These are phyloP conservation scores for Philotrypesis tridentata DNA, from an alignment of 1,140 invertebrate genomes.

Conservation along the genomic window DNA sequence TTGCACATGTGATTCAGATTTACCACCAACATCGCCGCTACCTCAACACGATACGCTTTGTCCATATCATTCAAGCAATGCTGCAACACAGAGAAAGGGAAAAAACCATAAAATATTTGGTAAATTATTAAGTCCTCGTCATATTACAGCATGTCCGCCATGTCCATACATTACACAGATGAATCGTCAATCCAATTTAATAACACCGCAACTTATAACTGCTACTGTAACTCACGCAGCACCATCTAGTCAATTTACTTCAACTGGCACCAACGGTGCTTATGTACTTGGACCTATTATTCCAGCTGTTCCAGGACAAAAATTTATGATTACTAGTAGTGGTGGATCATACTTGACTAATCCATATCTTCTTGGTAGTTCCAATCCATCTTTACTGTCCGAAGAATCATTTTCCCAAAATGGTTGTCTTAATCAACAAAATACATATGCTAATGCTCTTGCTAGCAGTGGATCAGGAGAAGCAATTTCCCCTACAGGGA, in stretches of 20 bases:
- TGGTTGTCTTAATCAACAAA: too few relatives aligned
- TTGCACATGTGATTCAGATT: background rate
- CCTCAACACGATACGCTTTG: background rate
- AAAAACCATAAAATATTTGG: background rate
- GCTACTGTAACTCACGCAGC: background rate
- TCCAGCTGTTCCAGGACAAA: too few relatives aligned
- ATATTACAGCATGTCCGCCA: background rate
- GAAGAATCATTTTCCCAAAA: too few relatives aligned
- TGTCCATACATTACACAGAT: slow-evolving; percentile 8
- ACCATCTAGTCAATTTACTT: background rate
- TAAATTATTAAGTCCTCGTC: background rate
- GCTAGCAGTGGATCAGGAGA: too few relatives aligned
- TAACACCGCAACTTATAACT: background rate
- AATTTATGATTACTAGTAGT: too few relatives aligned
- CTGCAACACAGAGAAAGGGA: background rate
- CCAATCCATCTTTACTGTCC: too few relatives aligned
- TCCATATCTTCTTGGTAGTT: too few relatives aligned
- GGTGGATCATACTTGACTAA: too few relatives aligned
- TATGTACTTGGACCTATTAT: too few relatives aligned
- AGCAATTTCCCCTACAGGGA: too few relatives aligned
- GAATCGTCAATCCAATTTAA: background rate
- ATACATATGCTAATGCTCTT: too few relatives aligned
- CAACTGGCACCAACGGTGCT: too few relatives aligned
- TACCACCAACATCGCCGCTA: background rate
- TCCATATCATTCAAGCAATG: background rate